These are phyloP conservation scores for Muscina levida DNA, from an alignment of 2,888 invertebrate genomes.

Conservation along the genomic window DNA sequence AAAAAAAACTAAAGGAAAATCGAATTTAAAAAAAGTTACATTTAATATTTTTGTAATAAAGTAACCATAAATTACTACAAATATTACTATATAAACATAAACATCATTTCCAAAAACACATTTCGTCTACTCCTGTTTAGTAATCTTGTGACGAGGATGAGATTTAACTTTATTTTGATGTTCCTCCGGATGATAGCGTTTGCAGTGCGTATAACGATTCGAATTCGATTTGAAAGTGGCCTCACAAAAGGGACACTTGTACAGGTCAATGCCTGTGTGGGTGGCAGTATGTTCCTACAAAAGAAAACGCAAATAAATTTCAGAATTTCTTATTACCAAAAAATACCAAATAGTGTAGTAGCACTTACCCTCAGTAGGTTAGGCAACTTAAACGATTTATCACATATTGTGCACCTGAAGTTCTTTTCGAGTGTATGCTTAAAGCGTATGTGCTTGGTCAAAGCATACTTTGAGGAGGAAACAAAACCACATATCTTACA, in stretches of 20 bases:
- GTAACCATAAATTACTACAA: too few relatives aligned
- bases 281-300: constrained; percentile 77
- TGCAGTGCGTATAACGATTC: constrained; percentile 76
- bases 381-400: constrained; percentile 72
- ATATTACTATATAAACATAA: too few relatives aligned
- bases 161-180: constrained; percentile 61
- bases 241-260: constrained; percentile 75
- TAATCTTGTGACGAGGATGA: too few relatives aligned
- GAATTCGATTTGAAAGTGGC: constrained; percentile 76
- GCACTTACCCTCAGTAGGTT: constrained; percentile 70
- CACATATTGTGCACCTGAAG: constrained; percentile 74
- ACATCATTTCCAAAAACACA: too few relatives aligned
- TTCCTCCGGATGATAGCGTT: constrained; percentile 75
- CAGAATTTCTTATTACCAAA: neutral
- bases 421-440: constrained; percentile 73
- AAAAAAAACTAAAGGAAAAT: too few relatives aligned
- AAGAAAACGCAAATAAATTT: constrained; percentile 3
- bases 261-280: constrained; percentile 75
- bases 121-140: too few relatives aligned
- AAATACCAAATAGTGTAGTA: neutral
- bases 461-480: constrained; percentile 72
- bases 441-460: constrained; percentile 71
- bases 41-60: too few relatives aligned
- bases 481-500: constrained; percentile 21
- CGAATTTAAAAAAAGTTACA: too few relatives aligned